Conservation (phyloP, 2,113 vertebrate genomes). For the Zootoca vivipara region DNA sequence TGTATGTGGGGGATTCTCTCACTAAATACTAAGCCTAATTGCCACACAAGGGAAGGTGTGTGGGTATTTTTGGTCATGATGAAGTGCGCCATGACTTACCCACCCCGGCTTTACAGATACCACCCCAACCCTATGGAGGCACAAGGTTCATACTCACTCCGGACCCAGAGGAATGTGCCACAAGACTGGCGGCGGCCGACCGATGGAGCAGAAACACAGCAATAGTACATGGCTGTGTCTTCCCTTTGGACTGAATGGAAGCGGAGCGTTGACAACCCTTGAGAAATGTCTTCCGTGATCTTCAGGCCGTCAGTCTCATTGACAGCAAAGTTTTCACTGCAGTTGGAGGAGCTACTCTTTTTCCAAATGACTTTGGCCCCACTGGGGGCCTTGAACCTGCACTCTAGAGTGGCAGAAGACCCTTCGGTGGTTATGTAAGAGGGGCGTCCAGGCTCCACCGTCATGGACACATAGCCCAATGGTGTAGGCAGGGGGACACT, state of each 20-base stretch:
- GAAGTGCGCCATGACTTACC: not conserved
- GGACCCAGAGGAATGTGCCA: conserved; percentile 71
- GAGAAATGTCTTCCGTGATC: accelerated
- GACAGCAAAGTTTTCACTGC: accelerated
- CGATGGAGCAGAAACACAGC: accelerated
- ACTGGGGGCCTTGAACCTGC: not conserved
- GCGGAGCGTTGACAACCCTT: not conserved
- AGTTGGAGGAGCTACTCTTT: not conserved
- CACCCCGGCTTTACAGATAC: not conserved
- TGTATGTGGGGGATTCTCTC: no score
- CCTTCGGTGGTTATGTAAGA: conserved; percentile 36
- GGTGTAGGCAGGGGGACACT: no score
- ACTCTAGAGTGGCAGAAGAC: not conserved
- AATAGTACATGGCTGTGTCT: conserved; percentile 59
- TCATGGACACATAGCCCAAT: not conserved
- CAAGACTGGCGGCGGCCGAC: not conserved
- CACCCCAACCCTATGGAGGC: accelerated
- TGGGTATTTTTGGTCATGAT: no score
- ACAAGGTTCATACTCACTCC: conserved; percentile 33
- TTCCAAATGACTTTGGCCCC: conserved; percentile 35
- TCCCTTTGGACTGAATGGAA: not conserved
- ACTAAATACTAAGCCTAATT: no score
- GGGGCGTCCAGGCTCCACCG: not conserved
- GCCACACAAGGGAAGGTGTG: no score
- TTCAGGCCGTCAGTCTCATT: accelerated